Evolutionary conservation across 1,140 invertebrate genomes (phyloP), one percentile per base, ranked within the genome.

Genomic region (Pseudachorutes palmiensis): DNA sequence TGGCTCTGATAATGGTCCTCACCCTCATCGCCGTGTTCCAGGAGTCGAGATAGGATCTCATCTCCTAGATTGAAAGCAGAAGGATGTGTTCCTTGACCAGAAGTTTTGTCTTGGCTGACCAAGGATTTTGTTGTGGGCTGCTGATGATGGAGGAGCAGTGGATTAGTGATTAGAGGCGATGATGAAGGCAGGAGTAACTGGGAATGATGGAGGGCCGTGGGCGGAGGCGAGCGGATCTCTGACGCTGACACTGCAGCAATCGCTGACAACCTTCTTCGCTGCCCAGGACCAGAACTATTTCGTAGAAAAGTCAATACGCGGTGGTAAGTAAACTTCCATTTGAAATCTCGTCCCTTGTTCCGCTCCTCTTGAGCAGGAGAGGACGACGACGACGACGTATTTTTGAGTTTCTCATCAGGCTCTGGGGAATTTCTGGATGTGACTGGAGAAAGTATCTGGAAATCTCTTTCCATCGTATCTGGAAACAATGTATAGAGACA

Each of bases 241-340:
- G 51, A 14, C 5, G 51, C 51, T 55, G 51, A 55, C 51, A 55
- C 51, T 9, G 51, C 51, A 55, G 51, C 51, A 19, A 55, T 55
- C 24, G 51, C 51, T 55, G 51, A 55, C 51, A 55, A 22, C 51
- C 51, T 55, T 19, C 19, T 41, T 9, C 19, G 36, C 24, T 24
- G 12, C 9, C 51, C 24, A 19, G 51, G 51, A 14, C 51, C 5
- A 14, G 51, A 55, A 24, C 51, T 22, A 26, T 55, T 55, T 24
- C 51, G 51, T 26, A 55, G 24, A 24, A 55, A 26, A 55, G 51
- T 26, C 14, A 55, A 26, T 55, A 55, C 51, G 12, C 51, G 51
- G 51, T 55, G 51, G 51, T 55, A 55, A 26, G 51, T 55, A 55
- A 55, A 55, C 24, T 14, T 55, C 51, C 14, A 26, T 45, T 19